Base-by-base conservation (phyloP, 2,113 vertebrate species). In the Tenrec ecaudatus region DNA sequence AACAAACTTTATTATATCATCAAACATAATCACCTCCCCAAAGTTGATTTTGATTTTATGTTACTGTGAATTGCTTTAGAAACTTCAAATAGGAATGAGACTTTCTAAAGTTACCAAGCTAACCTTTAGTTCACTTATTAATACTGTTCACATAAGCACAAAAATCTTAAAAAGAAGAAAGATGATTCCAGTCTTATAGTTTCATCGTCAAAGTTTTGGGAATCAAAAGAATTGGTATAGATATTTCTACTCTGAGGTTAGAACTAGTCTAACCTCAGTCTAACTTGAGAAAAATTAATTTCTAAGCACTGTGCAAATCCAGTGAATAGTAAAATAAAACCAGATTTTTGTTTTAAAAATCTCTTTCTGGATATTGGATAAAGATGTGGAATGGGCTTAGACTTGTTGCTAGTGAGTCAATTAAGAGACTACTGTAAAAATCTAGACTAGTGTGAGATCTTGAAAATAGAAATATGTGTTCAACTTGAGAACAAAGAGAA, bases 21-120 rank as follows among this genome's bases (percentile, higher is more conserved):
- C 73, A 43, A 85, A 73, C 60, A 85, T n/a, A 90, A 31, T 19
- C n/a, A 73, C 40, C 47, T 73, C 73, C 19, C 47, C 62, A n/a
- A 81, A 86, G 73, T 64, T 94, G 33, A 90, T 20, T 73, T 64
- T 33, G 25, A 64, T 73, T 85, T 85, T 10, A 53, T 53, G 27
- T 86, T 73, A 27, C 66, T 81, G 29, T 27, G 31, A 90, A 53
- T 90, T 90, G 69, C 73, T 80, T 94, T 57, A 86, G 17, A 73
- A 90, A 94, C 27, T 73, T 73, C 36, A 73, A 85, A 47, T 22
- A 53, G 6, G 85, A 14, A 31, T 53, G 53, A 27, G 31, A n/a
- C 57, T 1, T 75, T 36, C 82, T 66, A 80, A 53, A 29, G 40
- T 57, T 53, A 40, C 40, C 43, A 76, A 25, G 80, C 10, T 66